Base-by-base conservation (phyloP, 2,797 vertebrate genomes). In the Manis crassicaudata region DNA sequence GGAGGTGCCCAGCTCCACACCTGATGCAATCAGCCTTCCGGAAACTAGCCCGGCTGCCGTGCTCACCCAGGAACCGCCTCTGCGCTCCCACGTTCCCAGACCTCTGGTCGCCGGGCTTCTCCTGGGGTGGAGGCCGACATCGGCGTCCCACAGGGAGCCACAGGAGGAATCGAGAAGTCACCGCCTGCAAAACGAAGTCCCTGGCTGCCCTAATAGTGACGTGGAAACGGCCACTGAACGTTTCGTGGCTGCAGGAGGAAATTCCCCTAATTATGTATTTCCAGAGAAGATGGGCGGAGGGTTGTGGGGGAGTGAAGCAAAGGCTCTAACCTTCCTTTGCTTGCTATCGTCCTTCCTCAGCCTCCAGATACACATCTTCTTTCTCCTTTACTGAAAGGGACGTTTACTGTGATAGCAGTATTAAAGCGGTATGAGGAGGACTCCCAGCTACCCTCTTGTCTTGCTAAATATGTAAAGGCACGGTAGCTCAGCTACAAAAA, bases 1-100 rank as follows among this genome's bases (percentile, higher is more conserved):
- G 95, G 94, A 58, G 94, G 92, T 35, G 67, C 85, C 46, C n/a
- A 0, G 82, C 72, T 83, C 95, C 92, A 96, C 97, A 98, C 97
- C 97, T 98, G 97, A 97, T 96, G 97, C 97, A 96, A 97, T 95
- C 98, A 87, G 96, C 97, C 97, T 96, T 52, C 98, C 98, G 98
- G 98, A 98, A 98, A 95, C 96, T 67, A 93, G 93, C 88, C 88
- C 65, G 21, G 93, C 86, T 56, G 43, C 96, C 62, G 80, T 70
- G 93, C 92, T 96, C 97, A 91, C 97, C 96, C 97, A 88, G 98
- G 98, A 98, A 98, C 97, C 90, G 96, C 96, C 98, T 97, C 94
- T 63, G 94, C 96, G 83, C 97, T 90, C 12, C 7, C 3, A 25
- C 17, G n/a, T 9, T 12, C 32, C 32, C 0, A 6, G 35, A 3